A percentile compares a stretch with the other conserved stretches of the same genome.
Evolutionary conservation across 2,888 invertebrate genomes (phyloP).

Genomic region (Halocaridina rubra): DNA sequence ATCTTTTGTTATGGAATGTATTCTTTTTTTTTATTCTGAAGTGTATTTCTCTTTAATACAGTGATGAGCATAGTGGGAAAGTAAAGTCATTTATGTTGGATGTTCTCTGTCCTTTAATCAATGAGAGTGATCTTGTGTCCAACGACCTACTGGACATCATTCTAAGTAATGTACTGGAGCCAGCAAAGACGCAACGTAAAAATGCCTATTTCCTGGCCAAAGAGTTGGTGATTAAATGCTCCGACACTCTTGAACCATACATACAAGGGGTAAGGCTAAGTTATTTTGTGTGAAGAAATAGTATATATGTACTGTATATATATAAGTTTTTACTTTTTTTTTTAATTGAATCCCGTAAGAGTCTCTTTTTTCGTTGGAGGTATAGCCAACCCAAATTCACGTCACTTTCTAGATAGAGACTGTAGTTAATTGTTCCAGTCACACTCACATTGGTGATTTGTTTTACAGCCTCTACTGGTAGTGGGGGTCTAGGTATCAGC

Average conservation of each 20-base stretch:
- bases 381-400: too few species aligned
- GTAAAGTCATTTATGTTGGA: constrained; percentile 98
- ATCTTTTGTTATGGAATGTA: too few species aligned
- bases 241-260: constrained; percentile 91
- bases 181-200: constrained; percentile 88
- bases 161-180: constrained; percentile 93
- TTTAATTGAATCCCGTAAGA: too few species aligned
- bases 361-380: too few species aligned
- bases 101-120: constrained; percentile 91
- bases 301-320: too few species aligned
- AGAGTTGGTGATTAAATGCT: constrained; percentile 90
- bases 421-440: too few species aligned
- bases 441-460: too few species aligned
- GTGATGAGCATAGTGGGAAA: constrained; percentile 94
- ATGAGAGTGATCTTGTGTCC: constrained; percentile 94
- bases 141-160: constrained; percentile 94
- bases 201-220: constrained; percentile 91
- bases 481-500: too few species aligned
- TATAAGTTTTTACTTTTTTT: too few species aligned
- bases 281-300: too few species aligned
- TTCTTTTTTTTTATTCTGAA: not conserved
- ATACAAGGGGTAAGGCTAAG: constrained; percentile 92
- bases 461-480: too few species aligned
- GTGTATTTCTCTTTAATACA: constrained; percentile 68
- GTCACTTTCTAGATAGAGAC: too few species aligned